Base-by-base conservation (phyloP, 2,797 vertebrate species). In the Gambusia yucatana region DNA sequence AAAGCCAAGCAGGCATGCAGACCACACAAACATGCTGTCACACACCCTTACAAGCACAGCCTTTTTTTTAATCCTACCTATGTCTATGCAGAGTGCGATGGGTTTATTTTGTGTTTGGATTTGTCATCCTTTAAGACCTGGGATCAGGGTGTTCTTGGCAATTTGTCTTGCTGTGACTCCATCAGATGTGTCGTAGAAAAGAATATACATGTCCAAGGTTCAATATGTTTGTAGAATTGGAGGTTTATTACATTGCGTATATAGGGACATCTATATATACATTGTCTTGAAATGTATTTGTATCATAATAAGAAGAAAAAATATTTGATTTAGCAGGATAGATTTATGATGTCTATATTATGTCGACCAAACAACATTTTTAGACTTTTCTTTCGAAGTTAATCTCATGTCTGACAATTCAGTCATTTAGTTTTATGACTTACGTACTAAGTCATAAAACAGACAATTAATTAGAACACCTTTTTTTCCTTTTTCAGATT, bases 31-130 rank as follows among this genome's bases (percentile, higher is more conserved):
- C 50, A 70, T 70, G 33, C 72, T 73, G 28, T 71, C 73, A 39
- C 71, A 55, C 70, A 65, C 82, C 69, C 39, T 59, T 48, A 55
- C 44, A 77, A 70, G 72, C 57, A 44, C 6, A 81, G 30, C 13
- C 39, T n/a, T 80, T 20, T 3, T 75, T 75, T 80, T 11, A 77
- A 75, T 90, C 80, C 50, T 75, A 57, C 67, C 81, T 59, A 46
- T 81, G 77, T 82, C 83, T 75, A 47, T 76, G 85, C 65, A 83
- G 77, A 83, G 57, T 65, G 46, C 87, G 85, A 94, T 84, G 70
- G 67, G 88, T 93, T 90, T 88, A 88, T 94, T 94, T 92, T 82
- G 52, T 75, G 80, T 77, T 50, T 52, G 70, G 86, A 82, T 86
- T 80, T 84, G 44, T 84, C 75, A 81, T 61, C 50, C 47, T 84